Conservation (phyloP, 1,140 invertebrate genomes). For the Zaprionus africanus region DNA sequence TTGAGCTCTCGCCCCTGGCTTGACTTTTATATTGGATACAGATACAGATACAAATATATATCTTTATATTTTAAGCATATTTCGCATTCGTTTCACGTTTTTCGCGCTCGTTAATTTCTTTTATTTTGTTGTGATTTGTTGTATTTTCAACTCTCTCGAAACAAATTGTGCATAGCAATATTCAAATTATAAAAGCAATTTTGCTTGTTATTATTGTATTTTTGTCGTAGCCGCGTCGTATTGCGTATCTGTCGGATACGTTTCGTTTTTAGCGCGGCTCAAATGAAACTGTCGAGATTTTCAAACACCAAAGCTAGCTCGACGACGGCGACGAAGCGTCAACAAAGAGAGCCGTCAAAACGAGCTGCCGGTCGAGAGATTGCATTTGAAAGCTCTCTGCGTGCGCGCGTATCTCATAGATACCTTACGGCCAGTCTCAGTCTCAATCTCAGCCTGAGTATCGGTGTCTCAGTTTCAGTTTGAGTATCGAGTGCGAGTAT, state of each 20-base stretch:
- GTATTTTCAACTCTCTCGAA: slow-evolving; percentile 1
- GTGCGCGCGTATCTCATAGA: slow-evolving; percentile 63
- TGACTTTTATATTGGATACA: slow-evolving; percentile 2
- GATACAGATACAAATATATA: neutral
- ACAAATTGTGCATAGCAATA: slow-evolving; percentile 44
- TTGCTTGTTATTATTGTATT: slow-evolving; percentile 34
- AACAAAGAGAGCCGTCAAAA: slow-evolving; percentile 41
- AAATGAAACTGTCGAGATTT: slow-evolving; percentile 81
- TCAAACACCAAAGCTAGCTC: slow-evolving; percentile 43
- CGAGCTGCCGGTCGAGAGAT: slow-evolving; percentile 50
- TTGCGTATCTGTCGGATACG: slow-evolving; percentile 71
- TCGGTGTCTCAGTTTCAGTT: neutral
- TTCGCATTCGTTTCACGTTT: slow-evolving; percentile 62
- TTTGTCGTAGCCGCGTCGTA: slow-evolving; percentile 65
- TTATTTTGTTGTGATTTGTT: slow-evolving; percentile 17
- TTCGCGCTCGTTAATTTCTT: slow-evolving; percentile 53
- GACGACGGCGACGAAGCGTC: slow-evolving; percentile 24
- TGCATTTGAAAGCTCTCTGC: slow-evolving; percentile 60
- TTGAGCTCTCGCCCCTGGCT: slow-evolving; percentile 3
- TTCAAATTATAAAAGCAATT: slow-evolving; percentile 39
- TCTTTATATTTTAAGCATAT: slow-evolving; percentile 13
- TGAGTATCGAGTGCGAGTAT: neutral
- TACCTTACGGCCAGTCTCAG: slow-evolving; percentile 47
- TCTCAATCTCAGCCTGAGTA: slow-evolving; percentile 16
- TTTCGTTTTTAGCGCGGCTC: slow-evolving; percentile 82